phyloP scores from a whole-genome alignment of 2,797 vertebrate species.

The Pipistrellus nathusii region DNA sequence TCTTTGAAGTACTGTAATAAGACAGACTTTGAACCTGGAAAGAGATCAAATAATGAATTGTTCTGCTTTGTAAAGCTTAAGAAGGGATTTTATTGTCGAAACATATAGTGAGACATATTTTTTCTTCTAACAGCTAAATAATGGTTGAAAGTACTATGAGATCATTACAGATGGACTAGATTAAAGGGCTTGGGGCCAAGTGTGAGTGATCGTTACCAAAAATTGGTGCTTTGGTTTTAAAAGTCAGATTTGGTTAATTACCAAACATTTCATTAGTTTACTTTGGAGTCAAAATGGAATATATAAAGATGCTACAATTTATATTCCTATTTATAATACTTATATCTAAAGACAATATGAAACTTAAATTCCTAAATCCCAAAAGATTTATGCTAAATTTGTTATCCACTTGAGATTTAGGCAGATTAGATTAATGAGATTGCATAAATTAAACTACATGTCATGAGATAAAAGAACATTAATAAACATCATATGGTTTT shows the following conservation, averaged over 20 bases:
- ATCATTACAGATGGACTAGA: constrained; percentile 93
- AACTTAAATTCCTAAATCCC: constrained; percentile 73
- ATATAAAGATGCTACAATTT: constrained; percentile 71
- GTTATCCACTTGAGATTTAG: constrained; percentile 58
- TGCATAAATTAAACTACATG: constrained; percentile 59
- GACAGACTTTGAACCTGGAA: constrained; percentile 99
- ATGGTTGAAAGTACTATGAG: constrained; percentile 92
- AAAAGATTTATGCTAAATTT: constrained; percentile 74
- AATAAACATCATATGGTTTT: constrained; percentile 74
- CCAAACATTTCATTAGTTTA: constrained; percentile 84
- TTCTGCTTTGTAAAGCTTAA: constrained; percentile 98
- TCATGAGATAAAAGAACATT: constrained; percentile 55
- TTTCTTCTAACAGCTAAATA: constrained; percentile 93
- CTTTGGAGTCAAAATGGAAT: constrained; percentile 81
- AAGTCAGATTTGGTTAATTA: constrained; percentile 84
- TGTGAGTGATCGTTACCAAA: constrained; percentile 85
- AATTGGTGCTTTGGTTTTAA: constrained; percentile 85
- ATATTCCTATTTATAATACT: constrained; percentile 71
- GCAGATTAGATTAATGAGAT: constrained; percentile 72
- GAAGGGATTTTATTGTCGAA: constrained; percentile 98
- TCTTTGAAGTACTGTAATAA: constrained; percentile 99
- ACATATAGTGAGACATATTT: constrained; percentile 95
- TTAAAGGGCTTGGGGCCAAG: constrained; percentile 90
- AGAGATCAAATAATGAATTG: constrained; percentile 98
- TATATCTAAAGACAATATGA: constrained; percentile 73